These are phyloP conservation scores for Callimorpha dominula DNA, from an alignment of 2,888 invertebrate genomes.

Conservation along the genomic window DNA sequence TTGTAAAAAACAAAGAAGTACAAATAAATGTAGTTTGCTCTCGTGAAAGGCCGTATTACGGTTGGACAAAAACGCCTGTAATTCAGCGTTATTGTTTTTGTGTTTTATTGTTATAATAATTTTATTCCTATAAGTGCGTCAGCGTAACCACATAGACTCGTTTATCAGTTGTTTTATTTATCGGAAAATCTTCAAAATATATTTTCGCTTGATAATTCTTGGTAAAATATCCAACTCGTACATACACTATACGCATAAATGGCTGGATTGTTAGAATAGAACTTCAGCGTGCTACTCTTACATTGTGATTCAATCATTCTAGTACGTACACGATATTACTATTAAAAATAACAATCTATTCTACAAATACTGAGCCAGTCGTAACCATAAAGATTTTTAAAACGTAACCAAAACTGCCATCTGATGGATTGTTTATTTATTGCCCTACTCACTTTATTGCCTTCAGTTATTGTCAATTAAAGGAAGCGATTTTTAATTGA, in stretches of 20 bases:
- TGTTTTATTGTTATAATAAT: slow-evolving; percentile 6
- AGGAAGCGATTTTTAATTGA: slow-evolving; percentile 77
- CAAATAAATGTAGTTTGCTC: slow-evolving; percentile 9
- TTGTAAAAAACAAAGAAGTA: slow-evolving; percentile 28
- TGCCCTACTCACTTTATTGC: slow-evolving; percentile 56
- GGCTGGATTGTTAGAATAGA: neutral
- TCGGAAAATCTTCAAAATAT: slow-evolving; percentile 6
- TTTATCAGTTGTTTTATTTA: slow-evolving; percentile 10
- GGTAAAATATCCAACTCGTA: neutral
- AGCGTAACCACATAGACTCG: neutral
- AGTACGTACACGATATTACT: neutral
- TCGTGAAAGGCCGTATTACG: slow-evolving; percentile 3
- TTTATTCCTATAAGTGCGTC: neutral
- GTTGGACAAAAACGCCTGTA: slow-evolving; percentile 1
- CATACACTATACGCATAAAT: neutral
- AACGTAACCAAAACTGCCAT: slow-evolving; percentile 23
- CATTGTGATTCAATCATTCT: neutral
- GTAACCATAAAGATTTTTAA: slow-evolving; percentile 21
- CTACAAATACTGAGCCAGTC: slow-evolving; percentile 5
- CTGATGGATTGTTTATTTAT: slow-evolving; percentile 52
- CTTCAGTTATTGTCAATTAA: slow-evolving; percentile 70
- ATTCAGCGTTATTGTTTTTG: slow-evolving; percentile 10
- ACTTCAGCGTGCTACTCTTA: neutral
- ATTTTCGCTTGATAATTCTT: neutral
- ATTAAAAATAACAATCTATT: slow-evolving; percentile 2